Percentiles rank a stretch among this genome's conserved stretches.
phyloP scores from a whole-genome alignment of 1,140 invertebrate species.

The Zaprionus africanus region DNA sequence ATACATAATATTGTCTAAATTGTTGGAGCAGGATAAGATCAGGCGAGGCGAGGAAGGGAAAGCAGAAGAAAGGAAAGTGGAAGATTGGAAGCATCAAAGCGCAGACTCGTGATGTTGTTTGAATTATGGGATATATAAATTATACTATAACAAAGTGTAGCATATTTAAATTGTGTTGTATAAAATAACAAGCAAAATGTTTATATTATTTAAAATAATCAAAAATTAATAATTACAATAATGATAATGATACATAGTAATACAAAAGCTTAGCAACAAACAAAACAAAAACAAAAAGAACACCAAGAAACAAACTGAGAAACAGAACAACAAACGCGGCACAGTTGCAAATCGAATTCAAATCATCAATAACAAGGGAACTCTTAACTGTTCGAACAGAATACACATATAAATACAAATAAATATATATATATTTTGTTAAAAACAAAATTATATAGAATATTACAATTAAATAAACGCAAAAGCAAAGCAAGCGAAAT shows the following conservation, averaged over 20 bases:
- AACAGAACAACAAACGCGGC: neutral
- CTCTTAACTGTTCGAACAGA: constrained; percentile 7
- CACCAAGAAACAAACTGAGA: neutral
- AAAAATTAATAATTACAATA: constrained; percentile 29
- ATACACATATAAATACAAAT: constrained; percentile 18
- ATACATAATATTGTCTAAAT: constrained; percentile 34
- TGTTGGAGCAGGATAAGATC: constrained; percentile 40
- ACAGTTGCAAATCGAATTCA: constrained; percentile 10
- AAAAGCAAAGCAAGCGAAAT: constrained; percentile 15
- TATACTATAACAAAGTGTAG: constrained; percentile 58
- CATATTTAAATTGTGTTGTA: constrained; percentile 62
- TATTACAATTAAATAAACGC: constrained; percentile 12
- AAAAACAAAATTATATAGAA: constrained; percentile 50
- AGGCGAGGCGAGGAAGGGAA: constrained; percentile 11
- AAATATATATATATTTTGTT: constrained; percentile 63
- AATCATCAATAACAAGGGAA: constrained; percentile 13
- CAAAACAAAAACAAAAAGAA: neutral
- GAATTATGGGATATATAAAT: constrained; percentile 52
- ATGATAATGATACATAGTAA: constrained; percentile 19
- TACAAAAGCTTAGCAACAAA: constrained; percentile 4
- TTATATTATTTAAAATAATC: constrained; percentile 47
- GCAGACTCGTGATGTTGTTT: constrained; percentile 77
- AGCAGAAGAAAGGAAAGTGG: constrained; percentile 18
- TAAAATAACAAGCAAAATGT: constrained; percentile 38
- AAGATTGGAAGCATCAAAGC: constrained; percentile 64